A percentile compares a stretch with the other conserved stretches of the same genome.
Conservation (phyloP, 2,113 vertebrate species). For the Penelope pileata region DNA sequence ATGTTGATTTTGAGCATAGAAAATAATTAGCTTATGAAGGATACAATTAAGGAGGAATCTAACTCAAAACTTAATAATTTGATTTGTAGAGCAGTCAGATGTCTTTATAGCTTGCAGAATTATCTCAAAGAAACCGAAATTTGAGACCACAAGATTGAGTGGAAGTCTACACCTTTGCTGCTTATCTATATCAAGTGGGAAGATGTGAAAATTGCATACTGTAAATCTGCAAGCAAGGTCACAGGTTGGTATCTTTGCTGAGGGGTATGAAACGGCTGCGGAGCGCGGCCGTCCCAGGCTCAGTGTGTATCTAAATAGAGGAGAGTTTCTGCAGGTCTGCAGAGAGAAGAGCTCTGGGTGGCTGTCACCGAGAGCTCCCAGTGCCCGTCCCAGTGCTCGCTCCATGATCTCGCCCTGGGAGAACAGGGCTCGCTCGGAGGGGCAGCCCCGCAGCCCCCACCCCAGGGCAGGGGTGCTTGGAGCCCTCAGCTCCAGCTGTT, state of each 20-base stretch:
- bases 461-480: neutral
- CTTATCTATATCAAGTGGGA: neutral
- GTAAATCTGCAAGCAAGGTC: neutral
- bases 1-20: neutral
- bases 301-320: neutral
- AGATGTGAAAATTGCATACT: neutral
- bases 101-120: neutral
- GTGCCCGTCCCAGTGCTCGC: accelerated
- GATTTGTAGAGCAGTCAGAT: neutral
- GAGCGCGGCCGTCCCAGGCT: neutral
- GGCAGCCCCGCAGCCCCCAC: neutral
- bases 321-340: neutral
- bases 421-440: neutral
- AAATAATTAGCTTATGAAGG: neutral
- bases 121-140: neutral
- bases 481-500: neutral
- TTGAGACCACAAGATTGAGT: neutral
- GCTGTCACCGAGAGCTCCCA: neutral
- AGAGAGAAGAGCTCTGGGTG: neutral
- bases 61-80: neutral
- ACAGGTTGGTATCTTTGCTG: neutral
- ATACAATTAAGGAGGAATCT: neutral
- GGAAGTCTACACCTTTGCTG: neutral
- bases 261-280: neutral
- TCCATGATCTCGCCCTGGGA: neutral